phyloP scores from a whole-genome alignment of 2,797 vertebrate species.

The Melanogrammus aeglefinus region DNA sequence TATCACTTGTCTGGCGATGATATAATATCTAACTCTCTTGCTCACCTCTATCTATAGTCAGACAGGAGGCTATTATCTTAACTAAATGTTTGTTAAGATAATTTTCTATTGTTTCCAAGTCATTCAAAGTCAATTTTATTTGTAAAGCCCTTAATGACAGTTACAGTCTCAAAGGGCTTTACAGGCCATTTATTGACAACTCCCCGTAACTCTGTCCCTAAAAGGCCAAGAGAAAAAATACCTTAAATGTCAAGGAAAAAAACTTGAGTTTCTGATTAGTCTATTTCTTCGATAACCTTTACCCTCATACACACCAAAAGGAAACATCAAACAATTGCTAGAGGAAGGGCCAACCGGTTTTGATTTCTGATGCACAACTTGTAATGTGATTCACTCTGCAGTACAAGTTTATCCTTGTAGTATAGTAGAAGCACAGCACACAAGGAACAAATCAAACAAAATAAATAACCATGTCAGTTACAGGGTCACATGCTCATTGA shows the following conservation, averaged over 20 bases:
- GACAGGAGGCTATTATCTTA: not conserved
- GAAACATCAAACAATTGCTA: not conserved
- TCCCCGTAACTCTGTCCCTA: too few species aligned
- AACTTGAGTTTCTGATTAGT: not conserved
- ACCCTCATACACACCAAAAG: not conserved
- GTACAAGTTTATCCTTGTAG: conserved; percentile 23
- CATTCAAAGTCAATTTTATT: too few species aligned
- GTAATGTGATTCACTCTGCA: not conserved
- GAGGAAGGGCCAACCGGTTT: not conserved
- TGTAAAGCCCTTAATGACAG: too few species aligned
- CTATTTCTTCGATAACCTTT: conserved; percentile 5
- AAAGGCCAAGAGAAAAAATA: too few species aligned
- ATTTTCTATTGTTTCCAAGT: not conserved
- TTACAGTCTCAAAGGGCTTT: too few species aligned
- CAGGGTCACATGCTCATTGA: conserved; percentile 49
- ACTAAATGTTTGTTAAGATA: not conserved
- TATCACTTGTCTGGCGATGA: conserved; percentile 15
- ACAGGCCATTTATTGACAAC: too few species aligned
- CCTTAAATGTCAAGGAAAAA: too few species aligned
- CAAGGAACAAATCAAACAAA: conserved; percentile 35
- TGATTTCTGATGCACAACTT: not conserved
- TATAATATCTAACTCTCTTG: conserved; percentile 7
- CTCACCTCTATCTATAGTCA: not conserved
- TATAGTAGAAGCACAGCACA: conserved; percentile 42
- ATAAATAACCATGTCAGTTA: conserved; percentile 49